Evolutionary conservation across 1,140 invertebrate genomes (phyloP).

Genomic region (Choristoneura fumiferana): DNA sequence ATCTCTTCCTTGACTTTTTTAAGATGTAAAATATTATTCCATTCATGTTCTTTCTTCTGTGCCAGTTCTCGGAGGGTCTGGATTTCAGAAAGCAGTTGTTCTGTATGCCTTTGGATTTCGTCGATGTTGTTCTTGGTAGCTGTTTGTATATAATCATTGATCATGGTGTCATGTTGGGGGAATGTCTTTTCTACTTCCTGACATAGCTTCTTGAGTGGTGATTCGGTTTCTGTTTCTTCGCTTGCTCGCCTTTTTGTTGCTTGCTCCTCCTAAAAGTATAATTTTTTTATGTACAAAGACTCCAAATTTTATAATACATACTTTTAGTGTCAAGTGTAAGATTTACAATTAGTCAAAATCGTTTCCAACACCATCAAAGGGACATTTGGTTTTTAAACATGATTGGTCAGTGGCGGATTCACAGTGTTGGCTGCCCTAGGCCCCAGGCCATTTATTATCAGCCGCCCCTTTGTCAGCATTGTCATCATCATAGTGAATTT

Average conservation of each 20-base stretch:
- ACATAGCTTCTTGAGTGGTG: slow-evolving; percentile 75
- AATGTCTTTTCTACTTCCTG: slow-evolving; percentile 78
- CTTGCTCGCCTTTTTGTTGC: slow-evolving; percentile 52
- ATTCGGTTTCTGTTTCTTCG: slow-evolving; percentile 63
- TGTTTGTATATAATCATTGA: slow-evolving; percentile 80
- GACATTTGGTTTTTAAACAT: too few species aligned
- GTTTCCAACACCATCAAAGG: too few species aligned
- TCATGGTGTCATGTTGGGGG: slow-evolving; percentile 78
- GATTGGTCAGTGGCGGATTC: too few species aligned
- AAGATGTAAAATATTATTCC: slow-evolving; percentile 88
- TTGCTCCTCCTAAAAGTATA: slow-evolving; percentile 54
- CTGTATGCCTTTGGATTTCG: slow-evolving; percentile 80
- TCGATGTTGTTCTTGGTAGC: slow-evolving; percentile 78
- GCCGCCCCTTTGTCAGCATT: too few species aligned
- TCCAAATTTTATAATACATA: too few species aligned
- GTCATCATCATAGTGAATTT: too few species aligned
- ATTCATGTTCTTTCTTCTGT: slow-evolving; percentile 88
- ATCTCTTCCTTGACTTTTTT: slow-evolving; percentile 91
- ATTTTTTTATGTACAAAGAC: too few species aligned
- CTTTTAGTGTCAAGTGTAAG: too few species aligned
- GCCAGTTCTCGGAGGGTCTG: slow-evolving; percentile 83
- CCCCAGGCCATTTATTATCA: too few species aligned
- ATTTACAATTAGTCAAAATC: too few species aligned
- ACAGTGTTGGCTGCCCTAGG: too few species aligned
- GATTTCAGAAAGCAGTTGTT: slow-evolving; percentile 81